Percentiles rank a stretch among this genome's conserved stretches.
These are phyloP conservation scores for Martes martes DNA, from an alignment of 2,113 vertebrate genomes.

Conservation along the genomic window DNA sequence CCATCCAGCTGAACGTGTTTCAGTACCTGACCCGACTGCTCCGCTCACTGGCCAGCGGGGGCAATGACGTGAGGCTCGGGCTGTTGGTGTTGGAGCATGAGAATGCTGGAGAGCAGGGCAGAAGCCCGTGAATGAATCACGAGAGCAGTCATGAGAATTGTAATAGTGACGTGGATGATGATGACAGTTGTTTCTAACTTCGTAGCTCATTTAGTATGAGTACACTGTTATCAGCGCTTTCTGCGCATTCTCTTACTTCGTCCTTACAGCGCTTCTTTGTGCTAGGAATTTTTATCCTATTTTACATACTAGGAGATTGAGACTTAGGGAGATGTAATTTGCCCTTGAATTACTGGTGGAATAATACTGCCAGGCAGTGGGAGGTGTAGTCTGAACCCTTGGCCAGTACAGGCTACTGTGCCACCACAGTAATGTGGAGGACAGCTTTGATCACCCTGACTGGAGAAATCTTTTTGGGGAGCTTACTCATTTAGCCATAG, in stretches of 20 bases:
- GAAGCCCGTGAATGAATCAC: background rate
- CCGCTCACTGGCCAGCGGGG: conserved; percentile 88
- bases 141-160: background rate
- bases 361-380: background rate
- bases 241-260: background rate
- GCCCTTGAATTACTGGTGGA: background rate
- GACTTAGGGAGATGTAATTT: background rate
- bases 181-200: background rate
- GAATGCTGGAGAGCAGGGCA: background rate
- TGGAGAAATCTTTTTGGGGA: background rate
- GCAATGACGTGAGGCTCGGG: conserved; percentile 90
- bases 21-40: conserved; percentile 93
- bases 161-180: background rate
- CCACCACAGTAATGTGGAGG: background rate
- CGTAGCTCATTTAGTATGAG: background rate
- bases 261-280: background rate
- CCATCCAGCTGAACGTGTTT: conserved; percentile 94
- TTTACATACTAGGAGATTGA: conserved; percentile 1
- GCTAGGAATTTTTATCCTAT: background rate
- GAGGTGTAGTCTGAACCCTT: background rate
- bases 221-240: background rate
- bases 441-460: background rate
- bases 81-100: background rate
- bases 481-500: background rate
- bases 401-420: background rate